Conservation (phyloP, 2,888 invertebrate species). For the Hyppa rectilinea region DNA sequence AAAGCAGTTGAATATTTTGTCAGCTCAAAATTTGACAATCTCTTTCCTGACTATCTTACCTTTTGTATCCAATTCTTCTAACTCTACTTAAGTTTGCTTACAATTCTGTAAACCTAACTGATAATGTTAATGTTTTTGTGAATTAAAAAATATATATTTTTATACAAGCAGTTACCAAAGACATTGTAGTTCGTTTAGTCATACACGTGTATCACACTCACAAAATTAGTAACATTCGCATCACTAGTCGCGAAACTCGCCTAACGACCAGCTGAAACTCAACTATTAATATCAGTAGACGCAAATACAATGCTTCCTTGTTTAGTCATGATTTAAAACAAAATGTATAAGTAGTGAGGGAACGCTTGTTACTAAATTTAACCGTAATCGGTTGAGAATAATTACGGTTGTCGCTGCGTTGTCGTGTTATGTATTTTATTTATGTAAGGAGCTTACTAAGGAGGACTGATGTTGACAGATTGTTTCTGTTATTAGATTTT, state of each 20-base stretch:
- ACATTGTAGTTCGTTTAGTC: too few relatives aligned
- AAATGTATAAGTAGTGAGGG: slow-evolving; percentile 46
- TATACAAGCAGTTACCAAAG: too few relatives aligned
- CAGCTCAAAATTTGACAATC: too few relatives aligned
- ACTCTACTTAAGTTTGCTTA: too few relatives aligned
- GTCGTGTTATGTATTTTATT: slow-evolving; percentile 37
- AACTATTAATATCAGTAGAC: slow-evolving; percentile 60
- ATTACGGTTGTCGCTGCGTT: slow-evolving; percentile 44
- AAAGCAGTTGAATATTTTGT: too few relatives aligned
- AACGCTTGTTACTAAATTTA: slow-evolving; percentile 56
- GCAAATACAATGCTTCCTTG: slow-evolving; percentile 64
- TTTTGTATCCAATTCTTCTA: too few relatives aligned
- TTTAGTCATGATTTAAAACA: slow-evolving; percentile 64
- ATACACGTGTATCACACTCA: slow-evolving; percentile 1
- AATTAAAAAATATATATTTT: too few relatives aligned
- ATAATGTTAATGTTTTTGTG: too few relatives aligned
- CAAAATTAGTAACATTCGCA: slow-evolving; percentile 47
- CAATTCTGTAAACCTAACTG: too few relatives aligned
- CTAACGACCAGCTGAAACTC: slow-evolving; percentile 53
- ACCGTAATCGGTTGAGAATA: slow-evolving; percentile 56
- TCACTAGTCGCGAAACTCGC: slow-evolving; percentile 31
- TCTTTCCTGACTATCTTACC: too few relatives aligned
- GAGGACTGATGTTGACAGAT: slow-evolving; percentile 37
- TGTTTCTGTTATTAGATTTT: slow-evolving; percentile 7
- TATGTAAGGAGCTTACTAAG: slow-evolving; percentile 25